A percentile compares a stretch with the other conserved stretches of the same genome.
Evolutionary conservation across 2,113 vertebrate genomes (phyloP).

Genomic region (Pterocles burchelli): DNA sequence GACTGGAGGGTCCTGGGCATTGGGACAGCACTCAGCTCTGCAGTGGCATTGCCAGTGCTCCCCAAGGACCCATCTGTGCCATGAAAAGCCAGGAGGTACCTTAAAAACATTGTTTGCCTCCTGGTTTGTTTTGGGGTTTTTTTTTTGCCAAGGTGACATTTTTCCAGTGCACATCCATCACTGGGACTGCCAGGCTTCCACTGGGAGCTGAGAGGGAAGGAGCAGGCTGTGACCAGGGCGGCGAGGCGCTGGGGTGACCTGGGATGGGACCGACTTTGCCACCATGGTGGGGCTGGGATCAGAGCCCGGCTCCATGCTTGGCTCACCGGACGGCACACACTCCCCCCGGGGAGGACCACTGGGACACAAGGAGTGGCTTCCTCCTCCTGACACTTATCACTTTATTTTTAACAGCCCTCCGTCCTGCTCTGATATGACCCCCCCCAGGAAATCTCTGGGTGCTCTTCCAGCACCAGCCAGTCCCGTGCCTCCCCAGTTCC

Average conservation of each 20-base stretch:
- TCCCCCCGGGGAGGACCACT: background rate
- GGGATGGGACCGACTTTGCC: background rate
- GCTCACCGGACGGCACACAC: background rate
- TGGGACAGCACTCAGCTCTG: background rate
- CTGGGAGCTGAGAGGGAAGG: background rate
- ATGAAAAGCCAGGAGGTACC: background rate
- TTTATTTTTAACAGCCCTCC: constrained; percentile 55
- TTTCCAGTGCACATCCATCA: background rate
- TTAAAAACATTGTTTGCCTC: background rate
- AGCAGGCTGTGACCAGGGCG: background rate
- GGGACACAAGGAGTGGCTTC: constrained; percentile 15
- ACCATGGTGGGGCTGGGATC: fast-evolving
- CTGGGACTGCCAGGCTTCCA: fast-evolving
- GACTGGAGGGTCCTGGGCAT: background rate
- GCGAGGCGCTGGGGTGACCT: background rate
- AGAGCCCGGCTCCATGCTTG: background rate
- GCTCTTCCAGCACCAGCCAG: background rate
- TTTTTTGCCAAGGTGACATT: background rate
- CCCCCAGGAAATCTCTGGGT: background rate
- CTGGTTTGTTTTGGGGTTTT: background rate
- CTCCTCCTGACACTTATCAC: constrained; percentile 56
- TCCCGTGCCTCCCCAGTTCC: background rate
- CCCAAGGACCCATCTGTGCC: background rate
- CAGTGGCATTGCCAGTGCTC: fast-evolving
- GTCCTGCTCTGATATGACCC: background rate